These are phyloP conservation scores for Podargus strigoides DNA, from an alignment of 2,797 vertebrate species.

Conservation along the genomic window DNA sequence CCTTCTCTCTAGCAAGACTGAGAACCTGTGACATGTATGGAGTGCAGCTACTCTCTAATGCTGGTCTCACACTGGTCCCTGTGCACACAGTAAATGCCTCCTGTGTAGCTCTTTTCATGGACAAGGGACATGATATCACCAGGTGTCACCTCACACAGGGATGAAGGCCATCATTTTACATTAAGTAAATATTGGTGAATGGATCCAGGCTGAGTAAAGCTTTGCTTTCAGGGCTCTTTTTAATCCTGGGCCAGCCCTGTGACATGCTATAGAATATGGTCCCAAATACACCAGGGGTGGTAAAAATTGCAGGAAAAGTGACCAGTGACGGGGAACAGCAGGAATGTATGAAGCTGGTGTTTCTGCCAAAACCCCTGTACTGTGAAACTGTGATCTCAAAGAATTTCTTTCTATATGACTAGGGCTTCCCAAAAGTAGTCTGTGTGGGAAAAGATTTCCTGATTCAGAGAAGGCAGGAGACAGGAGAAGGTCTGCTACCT, in stretches of 20 bases:
- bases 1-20: neutral
- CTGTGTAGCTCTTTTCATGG: neutral
- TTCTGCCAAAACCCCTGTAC: neutral
- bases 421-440: neutral
- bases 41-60: neutral
- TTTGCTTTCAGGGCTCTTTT: neutral
- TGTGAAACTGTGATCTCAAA: neutral
- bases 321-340: neutral
- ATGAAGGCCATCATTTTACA: neutral
- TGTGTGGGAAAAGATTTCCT: neutral
- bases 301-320: neutral
- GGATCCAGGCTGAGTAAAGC: neutral
- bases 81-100: neutral
- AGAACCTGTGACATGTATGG: neutral
- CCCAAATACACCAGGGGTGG: neutral
- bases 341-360: neutral
- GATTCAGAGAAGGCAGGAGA: neutral
- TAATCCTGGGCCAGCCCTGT: neutral
- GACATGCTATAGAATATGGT: fast-evolving
- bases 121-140: neutral
- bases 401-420: neutral
- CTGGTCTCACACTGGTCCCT: neutral
- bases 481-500: neutral
- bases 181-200: neutral
- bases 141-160: neutral